Evolutionary conservation across 2,113 vertebrate genomes (phyloP).

Genomic region (Riparia riparia): DNA sequence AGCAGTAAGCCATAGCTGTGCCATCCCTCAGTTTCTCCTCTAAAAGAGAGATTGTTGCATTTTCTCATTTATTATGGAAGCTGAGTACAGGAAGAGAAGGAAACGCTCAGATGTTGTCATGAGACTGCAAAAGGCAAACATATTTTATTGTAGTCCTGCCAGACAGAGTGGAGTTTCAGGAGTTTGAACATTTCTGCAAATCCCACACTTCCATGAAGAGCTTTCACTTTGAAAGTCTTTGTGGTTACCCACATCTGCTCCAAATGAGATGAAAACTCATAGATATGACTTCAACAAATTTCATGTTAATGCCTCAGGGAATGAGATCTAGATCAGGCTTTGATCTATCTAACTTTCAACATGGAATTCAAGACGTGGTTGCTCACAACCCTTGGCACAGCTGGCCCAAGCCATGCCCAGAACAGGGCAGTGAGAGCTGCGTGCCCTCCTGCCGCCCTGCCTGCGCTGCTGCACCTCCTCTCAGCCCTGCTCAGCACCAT

Average conservation of each 20-base stretch:
- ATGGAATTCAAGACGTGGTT: not conserved
- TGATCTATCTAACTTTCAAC: not conserved
- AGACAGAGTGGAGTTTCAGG: not conserved
- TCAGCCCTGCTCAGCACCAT: not conserved
- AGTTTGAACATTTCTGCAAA: not conserved
- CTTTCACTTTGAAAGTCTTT: constrained; percentile 4
- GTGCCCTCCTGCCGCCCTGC: not conserved
- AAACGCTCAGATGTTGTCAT: not conserved
- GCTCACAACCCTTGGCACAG: not conserved
- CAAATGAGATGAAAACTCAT: not conserved
- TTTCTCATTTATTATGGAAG: not conserved
- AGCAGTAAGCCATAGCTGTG: not conserved
- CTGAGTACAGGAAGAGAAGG: not conserved
- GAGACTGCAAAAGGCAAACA: not conserved
- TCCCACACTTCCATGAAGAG: not conserved
- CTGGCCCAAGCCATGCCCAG: not conserved
- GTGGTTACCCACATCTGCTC: constrained; percentile 31
- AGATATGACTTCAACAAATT: not conserved
- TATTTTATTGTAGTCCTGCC: not conserved
- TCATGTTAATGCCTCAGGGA: not conserved
- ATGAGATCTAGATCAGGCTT: not conserved
- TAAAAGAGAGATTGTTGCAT: not conserved
- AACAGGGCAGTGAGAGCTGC: not conserved
- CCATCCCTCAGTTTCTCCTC: not conserved
- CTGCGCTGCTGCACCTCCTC: not conserved